Conservation (phyloP, 2,113 vertebrate genomes). For the Bothrops jararaca region DNA sequence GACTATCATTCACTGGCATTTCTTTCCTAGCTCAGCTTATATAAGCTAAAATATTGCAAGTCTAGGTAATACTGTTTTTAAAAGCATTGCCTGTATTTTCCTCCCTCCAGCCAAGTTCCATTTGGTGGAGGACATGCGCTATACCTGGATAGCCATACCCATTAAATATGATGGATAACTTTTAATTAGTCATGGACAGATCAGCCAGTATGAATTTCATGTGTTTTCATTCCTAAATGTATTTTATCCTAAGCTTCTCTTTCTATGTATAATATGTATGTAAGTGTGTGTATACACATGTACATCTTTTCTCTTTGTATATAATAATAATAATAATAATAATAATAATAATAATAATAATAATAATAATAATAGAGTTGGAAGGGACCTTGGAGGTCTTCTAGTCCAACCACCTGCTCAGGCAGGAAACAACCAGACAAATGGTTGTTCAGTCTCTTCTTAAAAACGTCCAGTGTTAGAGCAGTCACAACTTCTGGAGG, state of each 20-base stretch:
- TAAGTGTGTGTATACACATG: too few relatives aligned
- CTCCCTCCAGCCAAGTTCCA: background rate
- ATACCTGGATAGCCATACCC: background rate
- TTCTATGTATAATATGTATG: background rate
- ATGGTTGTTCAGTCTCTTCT: too few relatives aligned
- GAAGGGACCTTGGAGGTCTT: too few relatives aligned
- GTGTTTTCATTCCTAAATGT: background rate
- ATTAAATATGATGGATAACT: background rate
- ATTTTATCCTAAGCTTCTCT: background rate
- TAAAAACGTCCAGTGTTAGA: too few relatives aligned
- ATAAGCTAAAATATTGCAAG: background rate
- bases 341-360: too few relatives aligned
- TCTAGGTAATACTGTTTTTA: background rate
- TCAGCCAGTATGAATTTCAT: background rate
- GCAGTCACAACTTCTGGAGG: too few relatives aligned
- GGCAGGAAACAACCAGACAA: too few relatives aligned
- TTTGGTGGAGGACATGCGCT: too few relatives aligned
- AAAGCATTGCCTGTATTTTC: accelerated
- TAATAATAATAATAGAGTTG: too few relatives aligned
- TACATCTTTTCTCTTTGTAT: too few relatives aligned
- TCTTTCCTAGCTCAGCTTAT: background rate
- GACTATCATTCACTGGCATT: background rate
- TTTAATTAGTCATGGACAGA: background rate
- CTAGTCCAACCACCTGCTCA: too few relatives aligned
- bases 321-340: too few relatives aligned